Evolutionary conservation across 2,797 vertebrate genomes (phyloP), one percentile per base, ranked within the genome.

Genomic region (Rhabdomys pumilio): DNA sequence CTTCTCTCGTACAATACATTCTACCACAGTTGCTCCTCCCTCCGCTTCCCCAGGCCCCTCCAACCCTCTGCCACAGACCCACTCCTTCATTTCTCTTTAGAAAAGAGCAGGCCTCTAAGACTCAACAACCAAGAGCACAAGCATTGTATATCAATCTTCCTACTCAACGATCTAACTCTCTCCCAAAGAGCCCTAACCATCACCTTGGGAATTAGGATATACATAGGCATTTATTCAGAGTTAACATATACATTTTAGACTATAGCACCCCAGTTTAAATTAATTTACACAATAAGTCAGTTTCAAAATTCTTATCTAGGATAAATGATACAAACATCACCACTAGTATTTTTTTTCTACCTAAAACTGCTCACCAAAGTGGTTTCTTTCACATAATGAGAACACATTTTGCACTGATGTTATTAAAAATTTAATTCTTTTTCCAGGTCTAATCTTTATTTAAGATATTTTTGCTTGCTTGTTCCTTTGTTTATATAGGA

Each of bases 341-440:
- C 84, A 84, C 80, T 55, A 29, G 31, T 29, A 75, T 15, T 59
- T 81, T 63, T 4, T 82, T 31, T 63, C 67, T 47, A 47, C 53
- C 11, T 59, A 79, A 26, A 93, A n/a, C 31, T 24, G 9, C 38
- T 89, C 34, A 65, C 63, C 63, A 80, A 84, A 86, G 88, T 57
- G 92, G 89, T 53, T 93, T 94, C 77, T 73, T 88, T 77, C 81
- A 92, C 17, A 77, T 7, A 65, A 47, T 55, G 77, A 90, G 59
- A 82, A 84, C 41, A 95, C 77, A 69, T 72, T 94, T 67, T 73
- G 19, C 53, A 79, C 57, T 81, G 59, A 72, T 81, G 44, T 67
- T 90, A 84, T 81, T 57, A 77, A 80, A 91, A 93, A 88, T 53
- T 53, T 75, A 93, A 34, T 82, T 75, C 5, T 20, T 73, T 61